Conservation (phyloP, 30 jellyfish, hydroid and myxozoan genomes). For the Aurelia aurita complex sp. Pacific region DNA sequence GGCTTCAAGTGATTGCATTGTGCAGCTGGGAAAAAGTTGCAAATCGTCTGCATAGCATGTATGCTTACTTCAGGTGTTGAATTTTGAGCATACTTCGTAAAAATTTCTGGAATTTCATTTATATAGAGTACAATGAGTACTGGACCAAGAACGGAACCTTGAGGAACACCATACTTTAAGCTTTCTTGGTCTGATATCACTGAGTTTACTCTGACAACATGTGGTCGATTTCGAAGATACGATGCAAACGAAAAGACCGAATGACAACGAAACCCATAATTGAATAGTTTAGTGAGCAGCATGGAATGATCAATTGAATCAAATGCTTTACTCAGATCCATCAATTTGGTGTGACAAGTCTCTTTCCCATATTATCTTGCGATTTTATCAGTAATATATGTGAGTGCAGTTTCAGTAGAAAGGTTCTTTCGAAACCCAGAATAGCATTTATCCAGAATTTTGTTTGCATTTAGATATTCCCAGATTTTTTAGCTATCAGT, state of each 20-base stretch:
- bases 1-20: background rate
- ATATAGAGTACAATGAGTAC: slow-evolving; percentile 6
- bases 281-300: slow-evolving; percentile 5
- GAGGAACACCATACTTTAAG: slow-evolving; percentile 1
- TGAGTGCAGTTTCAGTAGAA: no score
- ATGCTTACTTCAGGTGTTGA: slow-evolving; percentile 20
- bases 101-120: slow-evolving; percentile 3
- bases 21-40: background rate
- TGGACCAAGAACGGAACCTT: slow-evolving; percentile 9
- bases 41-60: slow-evolving; percentile 17
- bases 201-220: slow-evolving; percentile 16
- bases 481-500: slow-evolving; percentile 23
- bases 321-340: no score
- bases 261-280: slow-evolving; percentile 8
- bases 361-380: no score
- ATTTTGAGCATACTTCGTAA: slow-evolving; percentile 5
- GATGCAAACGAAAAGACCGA: slow-evolving; percentile 14
- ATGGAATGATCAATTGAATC: background rate
- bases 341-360: no score
- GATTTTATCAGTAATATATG: no score
- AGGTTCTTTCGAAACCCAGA: background rate
- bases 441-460: background rate
- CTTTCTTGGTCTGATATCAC: slow-evolving; percentile 8
- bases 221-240: slow-evolving; percentile 20
- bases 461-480: slow-evolving; percentile 22